Base-by-base conservation (phyloP, 2,797 vertebrate genomes). In the Urophycis tenuis region DNA sequence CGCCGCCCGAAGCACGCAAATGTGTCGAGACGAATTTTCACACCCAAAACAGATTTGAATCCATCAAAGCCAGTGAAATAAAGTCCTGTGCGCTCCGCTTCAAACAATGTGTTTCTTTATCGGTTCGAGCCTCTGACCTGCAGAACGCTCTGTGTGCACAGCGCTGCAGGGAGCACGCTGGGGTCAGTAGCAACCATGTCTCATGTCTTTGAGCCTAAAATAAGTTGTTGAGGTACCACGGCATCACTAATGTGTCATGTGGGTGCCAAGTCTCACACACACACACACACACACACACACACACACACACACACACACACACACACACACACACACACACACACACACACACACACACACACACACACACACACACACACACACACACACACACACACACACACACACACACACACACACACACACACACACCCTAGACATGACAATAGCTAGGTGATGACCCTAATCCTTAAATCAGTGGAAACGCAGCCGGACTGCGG, bases 271-370 rank as follows among this genome's bases (percentile, higher is more conserved):
- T 5, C 49, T 12, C 53, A 64, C 15, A n/a, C 53, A 35, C 39
- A 35, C n/a, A 1, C 29, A 32, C 31, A 33, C 73, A 60, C 74
- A 35, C 73, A 60, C 35, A 29, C 72, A 45, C 39, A 45, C 36
- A 73, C 72, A 73, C 72, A 73, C 72, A 41, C 72, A 74, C 36
- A 45, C 35, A 41, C 72, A 29, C 73, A 73, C 36, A 73, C 36
- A 53, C 45, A 53, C 45, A 53, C 45, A 53, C n/a, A n/a, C 45
- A 33, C 74, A 60, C 15, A 34, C 74, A 74, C 36, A 74, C 74
- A 74, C 45, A 45, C 72, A 73, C 72, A 73, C 35, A 73, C 45
- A 53, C 45, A 53, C 45, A 53, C 45, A 53, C 45, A 53, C 45
- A 53, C 45, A 53, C 45, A 73, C 72, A 73, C 22, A 39, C 32